A percentile compares a stretch with the other conserved stretches of the same genome.
Evolutionary conservation across 2,113 vertebrate species (phyloP).

Genomic region (Desmodus rotundus): DNA sequence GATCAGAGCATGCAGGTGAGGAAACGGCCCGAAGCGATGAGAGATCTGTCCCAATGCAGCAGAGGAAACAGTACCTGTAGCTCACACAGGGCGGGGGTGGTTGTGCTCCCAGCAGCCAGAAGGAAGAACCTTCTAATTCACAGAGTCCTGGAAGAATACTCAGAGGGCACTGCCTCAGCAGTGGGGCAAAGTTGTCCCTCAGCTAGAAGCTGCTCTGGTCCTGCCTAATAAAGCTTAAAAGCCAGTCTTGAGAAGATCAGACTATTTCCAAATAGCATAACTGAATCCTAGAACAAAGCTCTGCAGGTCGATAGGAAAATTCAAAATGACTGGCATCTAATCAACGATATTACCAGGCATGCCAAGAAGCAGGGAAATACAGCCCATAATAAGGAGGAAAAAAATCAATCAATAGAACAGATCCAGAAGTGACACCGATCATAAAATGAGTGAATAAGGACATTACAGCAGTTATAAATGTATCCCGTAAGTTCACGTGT

Average conservation of each 20-base stretch:
- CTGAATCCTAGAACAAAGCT: not conserved
- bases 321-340: not conserved
- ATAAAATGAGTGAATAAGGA: not conserved
- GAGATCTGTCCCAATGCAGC: not conserved
- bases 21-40: not conserved
- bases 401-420: not conserved
- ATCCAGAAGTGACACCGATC: not conserved
- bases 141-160: not conserved
- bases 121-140: not conserved
- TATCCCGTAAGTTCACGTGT: not conserved
- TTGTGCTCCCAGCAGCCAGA: not conserved
- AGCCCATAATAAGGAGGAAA: not conserved
- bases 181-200: not conserved
- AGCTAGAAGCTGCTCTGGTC: not conserved
- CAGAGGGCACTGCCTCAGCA: not conserved
- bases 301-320: not conserved
- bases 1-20: not conserved
- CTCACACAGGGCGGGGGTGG: too few relatives aligned
- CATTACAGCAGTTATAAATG: not conserved
- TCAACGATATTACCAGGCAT: not conserved
- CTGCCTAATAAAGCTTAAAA: not conserved
- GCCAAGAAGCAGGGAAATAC: not conserved
- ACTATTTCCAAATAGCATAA: not conserved
- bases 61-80: not conserved
- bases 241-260: not conserved